phyloP scores from a whole-genome alignment of 2,888 invertebrate genomes.

The Campopleginae sp. region DNA sequence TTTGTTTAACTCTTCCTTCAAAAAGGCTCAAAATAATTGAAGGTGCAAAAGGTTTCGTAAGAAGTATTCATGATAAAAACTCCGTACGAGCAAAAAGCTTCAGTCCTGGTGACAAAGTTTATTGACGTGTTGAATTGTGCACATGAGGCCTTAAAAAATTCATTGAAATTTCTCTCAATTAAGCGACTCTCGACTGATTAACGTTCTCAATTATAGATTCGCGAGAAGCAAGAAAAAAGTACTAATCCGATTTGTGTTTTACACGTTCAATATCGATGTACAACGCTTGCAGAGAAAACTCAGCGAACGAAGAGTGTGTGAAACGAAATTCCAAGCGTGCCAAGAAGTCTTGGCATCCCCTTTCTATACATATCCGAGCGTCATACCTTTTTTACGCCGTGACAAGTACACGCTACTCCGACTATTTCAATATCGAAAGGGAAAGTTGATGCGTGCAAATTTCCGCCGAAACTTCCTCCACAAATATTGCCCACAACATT shows the following conservation, averaged over 20 bases:
- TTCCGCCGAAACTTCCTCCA: not conserved
- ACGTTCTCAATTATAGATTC: not conserved
- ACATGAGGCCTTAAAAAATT: not conserved
- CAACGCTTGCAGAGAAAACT: conserved; percentile 16
- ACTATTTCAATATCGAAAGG: not conserved
- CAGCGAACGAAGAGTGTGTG: conserved; percentile 20
- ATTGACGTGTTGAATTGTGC: not conserved
- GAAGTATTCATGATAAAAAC: not conserved
- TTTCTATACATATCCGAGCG: conserved; percentile 5
- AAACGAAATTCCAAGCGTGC: conserved; percentile 57
- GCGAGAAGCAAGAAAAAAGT: not conserved
- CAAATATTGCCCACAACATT: not conserved
- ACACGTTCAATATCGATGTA: conserved; percentile 17
- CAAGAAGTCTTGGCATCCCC: conserved; percentile 37
- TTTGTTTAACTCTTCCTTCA: conserved; percentile 24
- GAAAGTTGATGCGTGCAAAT: not conserved
- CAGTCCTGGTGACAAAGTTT: not conserved
- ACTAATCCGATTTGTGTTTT: conserved; percentile 15
- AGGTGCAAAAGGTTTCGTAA: conserved; percentile 27
- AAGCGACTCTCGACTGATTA: not conserved
- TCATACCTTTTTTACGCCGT: not conserved
- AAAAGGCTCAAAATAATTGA: conserved; percentile 19
- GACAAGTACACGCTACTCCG: not conserved
- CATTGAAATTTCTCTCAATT: not conserved
- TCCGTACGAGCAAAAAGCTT: not conserved